phyloP scores from a whole-genome alignment of 2,113 vertebrate genomes.

The Platysternon megacephalum region DNA sequence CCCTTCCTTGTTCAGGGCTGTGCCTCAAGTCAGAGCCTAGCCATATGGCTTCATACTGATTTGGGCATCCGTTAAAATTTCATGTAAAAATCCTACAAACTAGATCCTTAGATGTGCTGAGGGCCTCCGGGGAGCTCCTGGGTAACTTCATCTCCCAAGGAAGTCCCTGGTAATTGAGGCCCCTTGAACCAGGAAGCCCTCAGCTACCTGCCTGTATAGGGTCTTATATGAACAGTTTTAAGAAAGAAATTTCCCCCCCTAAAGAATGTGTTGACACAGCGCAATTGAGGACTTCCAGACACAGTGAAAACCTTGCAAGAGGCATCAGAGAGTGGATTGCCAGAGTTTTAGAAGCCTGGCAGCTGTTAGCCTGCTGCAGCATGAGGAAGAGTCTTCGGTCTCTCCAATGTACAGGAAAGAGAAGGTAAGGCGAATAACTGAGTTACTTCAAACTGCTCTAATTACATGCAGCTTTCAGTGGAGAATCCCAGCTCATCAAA shows the following conservation, averaged over 20 bases:
- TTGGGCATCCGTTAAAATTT: not conserved
- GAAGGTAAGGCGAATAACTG: conserved; percentile 74
- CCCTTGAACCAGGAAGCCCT: not conserved
- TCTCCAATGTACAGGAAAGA: conserved; percentile 67
- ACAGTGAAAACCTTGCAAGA: conserved; percentile 46
- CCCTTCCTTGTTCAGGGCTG: not conserved
- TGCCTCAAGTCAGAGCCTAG: not conserved
- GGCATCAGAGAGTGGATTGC: not conserved
- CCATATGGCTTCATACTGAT: not conserved
- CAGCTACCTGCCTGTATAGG: not conserved
- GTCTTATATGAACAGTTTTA: not conserved
- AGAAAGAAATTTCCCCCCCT: not conserved
- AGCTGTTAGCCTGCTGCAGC: conserved; percentile 70
- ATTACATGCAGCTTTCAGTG: not conserved
- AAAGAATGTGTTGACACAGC: not conserved
- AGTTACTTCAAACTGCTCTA: not conserved
- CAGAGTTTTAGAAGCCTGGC: conserved; percentile 8
- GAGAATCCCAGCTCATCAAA: not conserved
- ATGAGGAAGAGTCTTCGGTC: conserved; percentile 77
- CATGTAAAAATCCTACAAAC: not conserved
- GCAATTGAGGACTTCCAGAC: not conserved
- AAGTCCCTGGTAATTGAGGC: not conserved
- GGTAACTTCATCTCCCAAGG: not conserved
- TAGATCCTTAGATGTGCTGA: not conserved
- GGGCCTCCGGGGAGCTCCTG: not conserved